These are phyloP conservation scores for Calcarius lapponicus DNA, from an alignment of 2,797 vertebrate genomes.

Conservation along the genomic window DNA sequence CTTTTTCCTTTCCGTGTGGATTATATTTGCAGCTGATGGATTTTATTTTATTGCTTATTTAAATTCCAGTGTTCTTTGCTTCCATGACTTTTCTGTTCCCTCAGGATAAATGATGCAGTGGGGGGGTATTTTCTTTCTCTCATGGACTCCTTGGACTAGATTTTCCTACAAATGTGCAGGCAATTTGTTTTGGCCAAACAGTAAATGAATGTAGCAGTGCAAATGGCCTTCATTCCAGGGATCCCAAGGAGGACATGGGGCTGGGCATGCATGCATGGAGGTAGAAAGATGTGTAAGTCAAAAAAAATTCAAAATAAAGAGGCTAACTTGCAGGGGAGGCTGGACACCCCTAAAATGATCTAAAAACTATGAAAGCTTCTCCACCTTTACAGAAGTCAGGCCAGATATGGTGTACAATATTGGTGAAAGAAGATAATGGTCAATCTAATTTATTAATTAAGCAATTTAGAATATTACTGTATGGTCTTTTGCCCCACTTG, in stretches of 20 bases:
- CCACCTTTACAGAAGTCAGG: background rate
- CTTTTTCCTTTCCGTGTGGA: conserved; percentile 3
- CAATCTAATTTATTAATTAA: background rate
- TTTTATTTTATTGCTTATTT: conserved; percentile 10
- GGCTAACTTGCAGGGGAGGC: background rate
- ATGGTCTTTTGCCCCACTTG: background rate
- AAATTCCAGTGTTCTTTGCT: background rate
- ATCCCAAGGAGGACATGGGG: background rate
- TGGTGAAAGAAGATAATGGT: background rate
- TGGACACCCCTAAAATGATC: background rate
- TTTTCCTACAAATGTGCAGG: conserved; percentile 7
- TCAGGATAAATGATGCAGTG: background rate
- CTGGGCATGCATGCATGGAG: background rate
- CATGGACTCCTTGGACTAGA: background rate
- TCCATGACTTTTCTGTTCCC: background rate
- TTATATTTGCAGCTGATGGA: background rate
- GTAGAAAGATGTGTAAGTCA: background rate
- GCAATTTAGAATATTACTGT: background rate
- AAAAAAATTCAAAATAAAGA: background rate
- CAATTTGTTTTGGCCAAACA: background rate
- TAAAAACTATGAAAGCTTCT: background rate
- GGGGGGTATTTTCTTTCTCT: background rate
- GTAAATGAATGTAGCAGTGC: background rate
- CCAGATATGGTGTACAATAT: background rate
- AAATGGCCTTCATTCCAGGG: background rate